Evolutionary conservation across 2,888 invertebrate species (phyloP).

Genomic region (Camponotus fellah): DNA sequence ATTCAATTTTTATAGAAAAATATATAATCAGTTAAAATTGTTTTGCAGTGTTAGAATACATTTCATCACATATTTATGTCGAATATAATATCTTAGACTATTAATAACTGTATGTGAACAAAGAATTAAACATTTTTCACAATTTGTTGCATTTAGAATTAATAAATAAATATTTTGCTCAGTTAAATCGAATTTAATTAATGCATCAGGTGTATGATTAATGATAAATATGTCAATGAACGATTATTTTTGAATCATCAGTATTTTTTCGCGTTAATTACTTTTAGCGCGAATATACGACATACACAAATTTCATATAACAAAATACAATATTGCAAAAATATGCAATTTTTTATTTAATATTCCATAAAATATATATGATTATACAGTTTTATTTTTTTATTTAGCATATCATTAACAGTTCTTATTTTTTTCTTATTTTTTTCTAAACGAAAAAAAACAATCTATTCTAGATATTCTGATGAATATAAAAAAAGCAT

Average conservation of each 20-base stretch:
- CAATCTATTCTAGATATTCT: neutral
- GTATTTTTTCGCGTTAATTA: neutral
- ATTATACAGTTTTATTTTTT: no score
- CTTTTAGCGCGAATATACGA: neutral
- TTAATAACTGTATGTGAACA: neutral
- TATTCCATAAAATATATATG: neutral
- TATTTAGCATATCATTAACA: neutral
- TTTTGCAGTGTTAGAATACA: neutral
- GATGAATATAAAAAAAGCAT: neutral
- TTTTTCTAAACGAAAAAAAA: constrained; percentile 2
- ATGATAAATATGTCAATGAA: neutral
- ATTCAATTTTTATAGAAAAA: neutral
- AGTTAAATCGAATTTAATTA: neutral
- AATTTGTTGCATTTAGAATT: neutral
- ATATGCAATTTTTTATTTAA: neutral
- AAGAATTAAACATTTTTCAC: neutral
- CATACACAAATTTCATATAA: neutral
- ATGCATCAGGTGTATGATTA: neutral
- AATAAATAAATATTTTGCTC: neutral
- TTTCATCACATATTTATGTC: neutral
- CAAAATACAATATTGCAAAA: neutral
- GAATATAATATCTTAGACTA: neutral
- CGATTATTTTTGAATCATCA: neutral
- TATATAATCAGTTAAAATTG: neutral
- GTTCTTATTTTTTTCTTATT: neutral